Base-by-base conservation (phyloP, 2,797 vertebrate genomes). In the Alfaro cultratus region DNA sequence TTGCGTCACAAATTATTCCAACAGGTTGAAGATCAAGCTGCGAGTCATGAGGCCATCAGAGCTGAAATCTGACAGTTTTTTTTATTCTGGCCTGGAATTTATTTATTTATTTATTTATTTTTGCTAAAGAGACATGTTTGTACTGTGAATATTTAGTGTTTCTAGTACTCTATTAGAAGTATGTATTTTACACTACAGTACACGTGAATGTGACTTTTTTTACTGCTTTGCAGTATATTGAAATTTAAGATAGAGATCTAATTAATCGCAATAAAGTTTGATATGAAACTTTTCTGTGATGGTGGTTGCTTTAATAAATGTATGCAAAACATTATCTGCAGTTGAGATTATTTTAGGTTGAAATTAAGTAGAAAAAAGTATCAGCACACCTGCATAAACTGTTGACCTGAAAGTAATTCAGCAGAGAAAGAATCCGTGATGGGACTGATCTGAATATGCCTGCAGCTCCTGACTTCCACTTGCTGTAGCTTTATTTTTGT, bases 21-120 rank as follows among this genome's bases (percentile, higher is more conserved):
- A 84, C 88, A 95, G 94, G 77, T 79, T 31, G 83, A 87, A 23
- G 80, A 86, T 80, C 46, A 72, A 57, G 73, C 77, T 77, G 85
- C 77, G 73, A 41, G 57, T 1, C 67, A 79, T 10, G 76, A 86
- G 11, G 39, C 36, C 1, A 76, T 70, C 55, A 87, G 85, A 84
- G 29, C 29, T 76, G 94, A 95, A 89, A 91, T 91, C 0, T 95
- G 83, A 94, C 29, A 3, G 39, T 12, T 12, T 78, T 74, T 10
- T 31, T 41, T 21, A 3, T 78, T 82, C 0, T 77, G 15, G 1
- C 75, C 26, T 51, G 26, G 23, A 62, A 5, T 73, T 0, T 13
- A n/a, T 43, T 31, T 21, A 0, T 75, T 67, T 34, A 0, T 23
- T 5, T 71, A 41, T 0, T 7, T 51, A 2, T 51, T 51, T 23